A percentile compares a stretch with the other conserved stretches of the same genome.
phyloP scores from a whole-genome alignment of 2,888 invertebrate genomes.

The Heterodera filipjevi region DNA sequence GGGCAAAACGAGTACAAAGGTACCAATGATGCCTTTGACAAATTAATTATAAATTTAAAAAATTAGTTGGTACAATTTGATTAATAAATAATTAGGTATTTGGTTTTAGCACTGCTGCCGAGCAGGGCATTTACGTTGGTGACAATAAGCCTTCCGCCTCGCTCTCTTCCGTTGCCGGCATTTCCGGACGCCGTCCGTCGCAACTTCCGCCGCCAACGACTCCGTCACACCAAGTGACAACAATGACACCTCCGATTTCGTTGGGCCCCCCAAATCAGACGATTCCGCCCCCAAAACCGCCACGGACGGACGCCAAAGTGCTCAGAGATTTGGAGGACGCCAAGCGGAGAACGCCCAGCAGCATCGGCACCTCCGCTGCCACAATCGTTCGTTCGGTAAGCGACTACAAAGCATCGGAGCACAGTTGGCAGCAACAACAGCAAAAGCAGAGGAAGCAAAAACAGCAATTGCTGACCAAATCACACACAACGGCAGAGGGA shows the following conservation, averaged over 20 bases:
- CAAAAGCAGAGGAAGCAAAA: too few relatives aligned
- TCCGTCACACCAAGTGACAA: neutral
- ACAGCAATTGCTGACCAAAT: neutral
- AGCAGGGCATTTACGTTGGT: constrained; percentile 59
- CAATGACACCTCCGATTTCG: constrained; percentile 1
- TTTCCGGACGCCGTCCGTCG: constrained; percentile 34
- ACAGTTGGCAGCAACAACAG: neutral
- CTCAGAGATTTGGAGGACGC: constrained; percentile 47
- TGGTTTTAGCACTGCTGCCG: constrained; percentile 36
- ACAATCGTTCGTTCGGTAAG: constrained; percentile 65
- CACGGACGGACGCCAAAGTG: constrained; percentile 54
- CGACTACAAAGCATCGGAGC: constrained; percentile 54
- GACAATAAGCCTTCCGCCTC: constrained; percentile 37
- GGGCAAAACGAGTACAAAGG: constrained; percentile 25
- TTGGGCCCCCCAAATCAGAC: neutral
- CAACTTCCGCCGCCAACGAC: constrained; percentile 38
- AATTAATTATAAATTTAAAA: neutral
- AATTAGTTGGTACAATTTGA: too few relatives aligned
- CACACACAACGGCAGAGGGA: neutral
- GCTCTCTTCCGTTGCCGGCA: constrained; percentile 15
- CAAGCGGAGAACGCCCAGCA: constrained; percentile 14
- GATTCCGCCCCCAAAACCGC: constrained; percentile 61
- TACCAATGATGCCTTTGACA: neutral
- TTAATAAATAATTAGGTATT: neutral
- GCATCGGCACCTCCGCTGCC: neutral